Evolutionary conservation across 2,113 vertebrate genomes (phyloP).

Genomic region (Pungitius pungitius): DNA sequence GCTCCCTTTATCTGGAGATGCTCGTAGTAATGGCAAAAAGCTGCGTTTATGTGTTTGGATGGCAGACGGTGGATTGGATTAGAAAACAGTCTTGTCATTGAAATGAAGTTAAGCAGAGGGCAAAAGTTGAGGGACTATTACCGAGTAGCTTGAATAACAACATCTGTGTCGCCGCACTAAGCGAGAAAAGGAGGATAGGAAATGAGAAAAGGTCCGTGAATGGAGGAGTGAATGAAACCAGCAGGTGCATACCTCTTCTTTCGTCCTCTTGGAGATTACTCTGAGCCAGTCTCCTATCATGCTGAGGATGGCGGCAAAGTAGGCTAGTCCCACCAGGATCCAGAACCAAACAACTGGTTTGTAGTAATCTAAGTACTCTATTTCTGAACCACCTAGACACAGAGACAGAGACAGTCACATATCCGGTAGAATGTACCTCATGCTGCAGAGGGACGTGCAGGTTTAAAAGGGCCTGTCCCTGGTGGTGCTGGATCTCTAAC

Average conservation of each 20-base stretch:
- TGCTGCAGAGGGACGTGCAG: not conserved
- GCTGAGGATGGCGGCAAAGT: constrained; percentile 95
- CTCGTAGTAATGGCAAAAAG: constrained; percentile 37
- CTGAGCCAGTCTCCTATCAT: constrained; percentile 97
- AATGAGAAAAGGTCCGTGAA: not conserved
- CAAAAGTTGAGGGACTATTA: constrained; percentile 52
- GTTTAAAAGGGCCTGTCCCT: not conserved
- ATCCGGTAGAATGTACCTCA: not conserved
- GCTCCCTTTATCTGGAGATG: constrained; percentile 38
- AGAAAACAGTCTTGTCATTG: constrained; percentile 49
- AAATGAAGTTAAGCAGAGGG: constrained; percentile 61
- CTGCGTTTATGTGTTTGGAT: constrained; percentile 41
- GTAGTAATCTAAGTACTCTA: constrained; percentile 92
- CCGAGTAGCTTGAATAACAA: not conserved
- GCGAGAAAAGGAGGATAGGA: not conserved
- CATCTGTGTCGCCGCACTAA: not conserved
- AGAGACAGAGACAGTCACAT: constrained; percentile 26
- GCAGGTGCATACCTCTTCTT: constrained; percentile 88
- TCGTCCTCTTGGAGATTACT: constrained; percentile 93
- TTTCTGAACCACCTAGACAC: constrained; percentile 88
- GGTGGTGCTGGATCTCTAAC: not conserved
- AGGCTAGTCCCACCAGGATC: constrained; percentile 95
- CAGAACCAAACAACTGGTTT: constrained; percentile 97
- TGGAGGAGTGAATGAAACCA: not conserved
- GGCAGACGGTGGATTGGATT: constrained; percentile 53